These are phyloP conservation scores for Ypsolopha scabrella DNA, from an alignment of 2,888 invertebrate species.

Conservation along the genomic window DNA sequence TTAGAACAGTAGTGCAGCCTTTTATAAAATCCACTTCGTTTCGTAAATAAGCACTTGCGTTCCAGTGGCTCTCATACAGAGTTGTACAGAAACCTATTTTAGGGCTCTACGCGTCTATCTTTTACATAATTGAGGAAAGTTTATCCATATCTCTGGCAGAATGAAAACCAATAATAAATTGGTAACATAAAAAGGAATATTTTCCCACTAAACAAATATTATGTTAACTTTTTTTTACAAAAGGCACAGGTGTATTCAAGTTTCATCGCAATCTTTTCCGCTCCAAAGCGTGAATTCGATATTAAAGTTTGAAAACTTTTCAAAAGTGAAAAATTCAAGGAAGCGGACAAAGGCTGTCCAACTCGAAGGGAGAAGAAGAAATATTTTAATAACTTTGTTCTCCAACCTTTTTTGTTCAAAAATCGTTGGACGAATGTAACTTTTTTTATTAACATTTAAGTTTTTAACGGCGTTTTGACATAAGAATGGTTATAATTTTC, in stretches of 20 bases:
- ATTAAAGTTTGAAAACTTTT: conserved; percentile 15
- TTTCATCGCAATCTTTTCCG: conserved; percentile 10
- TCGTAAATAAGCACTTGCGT: too few relatives aligned
- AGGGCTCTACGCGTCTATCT: too few relatives aligned
- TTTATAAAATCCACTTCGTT: too few relatives aligned
- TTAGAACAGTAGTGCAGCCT: too few relatives aligned
- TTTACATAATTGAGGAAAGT: too few relatives aligned
- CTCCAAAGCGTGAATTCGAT: conserved; percentile 11
- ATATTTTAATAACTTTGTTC: conserved; percentile 42
- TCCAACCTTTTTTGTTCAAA: conserved; percentile 23
- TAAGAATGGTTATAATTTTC: too few relatives aligned
- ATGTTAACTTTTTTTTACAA: background rate
- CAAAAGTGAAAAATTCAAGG: conserved; percentile 12
- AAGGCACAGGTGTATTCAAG: conserved; percentile 11
- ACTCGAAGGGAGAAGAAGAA: conserved; percentile 11
- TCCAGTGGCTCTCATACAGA: too few relatives aligned
- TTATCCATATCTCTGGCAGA: too few relatives aligned
- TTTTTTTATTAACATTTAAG: conserved; percentile 12
- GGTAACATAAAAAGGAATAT: too few relatives aligned
- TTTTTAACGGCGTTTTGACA: conserved; percentile 14
- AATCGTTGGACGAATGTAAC: conserved; percentile 18
- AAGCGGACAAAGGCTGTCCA: conserved; percentile 20
- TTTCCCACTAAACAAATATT: too few relatives aligned
- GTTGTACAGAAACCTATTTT: too few relatives aligned
- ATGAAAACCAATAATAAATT: too few relatives aligned